phyloP scores from a whole-genome alignment of 2,797 vertebrate genomes.

The Microctenopoma steveboyesi region DNA sequence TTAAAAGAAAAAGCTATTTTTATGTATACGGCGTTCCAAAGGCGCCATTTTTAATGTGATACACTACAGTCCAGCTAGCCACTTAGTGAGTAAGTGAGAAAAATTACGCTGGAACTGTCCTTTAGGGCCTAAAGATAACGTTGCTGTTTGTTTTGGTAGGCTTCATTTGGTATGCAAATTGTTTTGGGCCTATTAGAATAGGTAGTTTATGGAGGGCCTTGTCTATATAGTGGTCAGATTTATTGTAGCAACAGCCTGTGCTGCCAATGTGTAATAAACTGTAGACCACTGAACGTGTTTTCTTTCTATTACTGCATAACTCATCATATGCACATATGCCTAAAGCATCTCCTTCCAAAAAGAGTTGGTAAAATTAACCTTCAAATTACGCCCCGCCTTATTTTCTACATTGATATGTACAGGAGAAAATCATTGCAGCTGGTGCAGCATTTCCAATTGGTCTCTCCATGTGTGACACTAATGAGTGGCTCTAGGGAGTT shows the following conservation, averaged over 20 bases:
- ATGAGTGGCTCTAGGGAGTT: not conserved
- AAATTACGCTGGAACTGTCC: conserved; percentile 5
- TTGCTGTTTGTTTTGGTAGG: not conserved
- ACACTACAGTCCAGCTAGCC: not conserved
- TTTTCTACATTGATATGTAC: conserved; percentile 11
- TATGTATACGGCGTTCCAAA: not conserved
- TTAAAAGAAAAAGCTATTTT: conserved; percentile 1
- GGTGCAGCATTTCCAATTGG: not conserved
- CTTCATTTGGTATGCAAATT: conserved; percentile 53
- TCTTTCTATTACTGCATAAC: conserved; percentile 17
- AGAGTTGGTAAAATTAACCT: not conserved
- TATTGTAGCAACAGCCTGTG: conserved; percentile 50
- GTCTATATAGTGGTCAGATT: conserved; percentile 51
- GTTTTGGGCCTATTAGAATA: conserved; percentile 34
- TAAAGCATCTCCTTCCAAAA: conserved; percentile 9
- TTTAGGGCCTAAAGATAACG: conserved; percentile 10
- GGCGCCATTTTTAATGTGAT: not conserved
- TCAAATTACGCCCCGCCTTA: conserved; percentile 11
- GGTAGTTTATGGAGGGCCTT: conserved; percentile 35
- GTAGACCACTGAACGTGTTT: conserved; percentile 41
- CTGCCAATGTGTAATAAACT: conserved; percentile 44
- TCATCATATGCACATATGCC: conserved; percentile 29
- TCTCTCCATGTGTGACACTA: not conserved
- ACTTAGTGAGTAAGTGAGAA: not conserved
- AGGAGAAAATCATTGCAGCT: conserved; percentile 2